Conservation (phyloP, 2,888 invertebrate species). For the Polyommatus iphigenia region DNA sequence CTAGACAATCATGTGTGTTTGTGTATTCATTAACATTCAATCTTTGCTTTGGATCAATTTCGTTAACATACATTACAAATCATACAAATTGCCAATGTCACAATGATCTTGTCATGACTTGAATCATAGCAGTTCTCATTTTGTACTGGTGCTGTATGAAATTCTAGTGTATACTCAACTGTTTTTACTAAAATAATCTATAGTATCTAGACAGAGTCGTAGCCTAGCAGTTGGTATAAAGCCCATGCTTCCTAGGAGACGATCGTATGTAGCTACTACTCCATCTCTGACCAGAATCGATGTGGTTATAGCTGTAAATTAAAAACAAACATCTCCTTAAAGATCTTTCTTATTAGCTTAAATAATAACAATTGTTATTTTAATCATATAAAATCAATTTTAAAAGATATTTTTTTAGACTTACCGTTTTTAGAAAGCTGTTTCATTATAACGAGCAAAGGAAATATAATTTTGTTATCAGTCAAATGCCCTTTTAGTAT, state of each 20-base stretch:
- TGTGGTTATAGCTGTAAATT: conserved; percentile 64
- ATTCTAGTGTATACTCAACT: conserved; percentile 67
- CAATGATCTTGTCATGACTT: not conserved
- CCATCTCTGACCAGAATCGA: conserved; percentile 81
- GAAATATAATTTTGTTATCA: conserved; percentile 79
- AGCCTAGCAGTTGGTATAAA: conserved; percentile 82
- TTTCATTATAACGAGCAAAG: conserved; percentile 81
- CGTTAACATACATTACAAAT: not conserved
- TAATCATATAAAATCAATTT: not conserved
- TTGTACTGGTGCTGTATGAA: not conserved
- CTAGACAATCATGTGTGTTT: not conserved
- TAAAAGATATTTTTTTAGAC: conserved; percentile 41
- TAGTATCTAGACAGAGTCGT: conserved; percentile 83
- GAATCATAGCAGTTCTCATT: not conserved
- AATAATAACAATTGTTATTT: not conserved
- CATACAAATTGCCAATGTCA: not conserved
- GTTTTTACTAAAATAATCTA: conserved; percentile 84
- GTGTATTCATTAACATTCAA: not conserved
- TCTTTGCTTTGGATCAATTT: not conserved
- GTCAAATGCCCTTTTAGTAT: conserved; percentile 81
- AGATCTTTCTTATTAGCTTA: not conserved
- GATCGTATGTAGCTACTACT: conserved; percentile 80
- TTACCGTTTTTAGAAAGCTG: conserved; percentile 81
- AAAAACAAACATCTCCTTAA: not conserved
- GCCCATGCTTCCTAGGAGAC: conserved; percentile 80